Evolutionary conservation across 2,113 vertebrate species (phyloP).

Genomic region (Istiophorus platypterus): DNA sequence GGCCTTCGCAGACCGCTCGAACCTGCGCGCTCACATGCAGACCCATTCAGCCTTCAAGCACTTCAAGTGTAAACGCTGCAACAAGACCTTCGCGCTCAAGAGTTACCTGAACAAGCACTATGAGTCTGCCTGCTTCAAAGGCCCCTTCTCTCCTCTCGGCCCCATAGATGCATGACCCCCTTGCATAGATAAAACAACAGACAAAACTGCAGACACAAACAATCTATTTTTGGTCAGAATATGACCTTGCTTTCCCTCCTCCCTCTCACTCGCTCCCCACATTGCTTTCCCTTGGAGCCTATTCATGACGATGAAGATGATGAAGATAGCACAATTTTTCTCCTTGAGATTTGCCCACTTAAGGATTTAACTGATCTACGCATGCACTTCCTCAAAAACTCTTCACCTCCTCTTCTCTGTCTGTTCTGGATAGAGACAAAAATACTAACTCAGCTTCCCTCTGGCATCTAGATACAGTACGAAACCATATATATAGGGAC

Average conservation of each 20-base stretch:
- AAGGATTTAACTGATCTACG: constrained; percentile 85
- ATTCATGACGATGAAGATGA: constrained; percentile 70
- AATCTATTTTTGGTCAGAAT: constrained; percentile 78
- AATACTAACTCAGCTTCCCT: constrained; percentile 68
- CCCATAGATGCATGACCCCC: constrained; percentile 84
- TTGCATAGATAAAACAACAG: constrained; percentile 53
- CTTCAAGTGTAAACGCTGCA: constrained; percentile 95
- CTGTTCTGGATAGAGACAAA: constrained; percentile 71
- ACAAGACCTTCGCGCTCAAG: constrained; percentile 95
- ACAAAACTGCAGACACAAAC: constrained; percentile 73
- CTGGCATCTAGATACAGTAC: constrained; percentile 70
- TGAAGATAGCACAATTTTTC: constrained; percentile 86
- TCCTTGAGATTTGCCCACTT: constrained; percentile 82
- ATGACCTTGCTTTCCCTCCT: constrained; percentile 69
- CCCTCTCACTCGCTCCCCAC: constrained; percentile 37
- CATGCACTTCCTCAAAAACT: constrained; percentile 83
- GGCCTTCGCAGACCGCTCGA: constrained; percentile 94
- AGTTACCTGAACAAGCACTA: constrained; percentile 98
- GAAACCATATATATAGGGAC: constrained; percentile 68
- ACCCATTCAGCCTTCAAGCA: constrained; percentile 97
- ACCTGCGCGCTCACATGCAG: constrained; percentile 97
- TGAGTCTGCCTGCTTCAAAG: constrained; percentile 95
- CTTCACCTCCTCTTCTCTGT: constrained; percentile 72
- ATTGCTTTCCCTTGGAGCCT: constrained; percentile 62
- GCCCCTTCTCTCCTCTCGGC: constrained; percentile 84